These are phyloP conservation scores for Psix sp. DNA, from an alignment of 1,140 invertebrate genomes.

Conservation along the genomic window DNA sequence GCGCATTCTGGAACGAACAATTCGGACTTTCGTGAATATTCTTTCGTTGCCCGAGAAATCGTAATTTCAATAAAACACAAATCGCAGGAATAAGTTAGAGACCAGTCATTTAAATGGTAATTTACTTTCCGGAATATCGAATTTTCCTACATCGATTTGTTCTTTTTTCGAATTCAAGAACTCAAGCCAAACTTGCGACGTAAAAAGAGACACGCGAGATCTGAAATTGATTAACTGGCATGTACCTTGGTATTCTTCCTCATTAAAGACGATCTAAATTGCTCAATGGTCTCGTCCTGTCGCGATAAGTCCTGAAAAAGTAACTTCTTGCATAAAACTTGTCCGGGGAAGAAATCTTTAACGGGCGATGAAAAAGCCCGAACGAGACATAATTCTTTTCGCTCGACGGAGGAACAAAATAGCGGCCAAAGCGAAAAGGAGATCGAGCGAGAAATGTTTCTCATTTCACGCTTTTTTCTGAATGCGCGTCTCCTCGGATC, in stretches of 20 bases:
- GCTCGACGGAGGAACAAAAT: conserved; percentile 11
- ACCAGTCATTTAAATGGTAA: too few relatives aligned
- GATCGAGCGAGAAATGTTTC: not conserved
- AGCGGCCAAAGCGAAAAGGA: conserved; percentile 6
- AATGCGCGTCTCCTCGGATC: conserved; percentile 6
- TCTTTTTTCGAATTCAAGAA: too few relatives aligned
- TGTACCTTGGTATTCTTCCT: conserved; percentile 10
- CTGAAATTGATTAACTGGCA: conserved; percentile 21
- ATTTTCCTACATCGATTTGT: too few relatives aligned
- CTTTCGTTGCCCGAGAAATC: too few relatives aligned
- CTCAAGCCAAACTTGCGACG: not conserved
- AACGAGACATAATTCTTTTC: conserved; percentile 23
- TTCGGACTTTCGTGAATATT: too few relatives aligned
- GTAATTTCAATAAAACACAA: too few relatives aligned
- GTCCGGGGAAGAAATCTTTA: conserved; percentile 20
- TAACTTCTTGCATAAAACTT: conserved; percentile 19
- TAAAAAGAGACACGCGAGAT: not conserved
- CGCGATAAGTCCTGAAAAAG: conserved; percentile 23
- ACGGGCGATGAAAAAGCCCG: conserved; percentile 16
- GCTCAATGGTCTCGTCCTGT: conserved; percentile 27
- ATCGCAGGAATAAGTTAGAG: too few relatives aligned
- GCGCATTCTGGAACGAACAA: too few relatives aligned
- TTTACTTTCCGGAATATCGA: too few relatives aligned
- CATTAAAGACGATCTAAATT: conserved; percentile 34
- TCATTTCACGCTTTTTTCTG: not conserved